phyloP scores from a whole-genome alignment of 2,888 invertebrate genomes.

The Oscheius sp. region DNA sequence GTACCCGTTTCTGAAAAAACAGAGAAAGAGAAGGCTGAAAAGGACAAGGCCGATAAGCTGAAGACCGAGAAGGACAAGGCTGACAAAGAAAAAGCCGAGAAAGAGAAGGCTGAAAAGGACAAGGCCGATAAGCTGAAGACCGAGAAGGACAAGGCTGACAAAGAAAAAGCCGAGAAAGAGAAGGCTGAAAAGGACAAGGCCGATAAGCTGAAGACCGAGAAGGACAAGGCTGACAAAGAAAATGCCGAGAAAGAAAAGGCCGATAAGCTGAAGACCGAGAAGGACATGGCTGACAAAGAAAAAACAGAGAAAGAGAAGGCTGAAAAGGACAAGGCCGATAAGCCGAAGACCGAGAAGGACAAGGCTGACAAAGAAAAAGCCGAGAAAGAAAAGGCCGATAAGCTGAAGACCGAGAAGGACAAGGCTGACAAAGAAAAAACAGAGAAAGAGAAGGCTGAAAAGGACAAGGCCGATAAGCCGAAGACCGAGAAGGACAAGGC shows the following conservation, averaged over 20 bases:
- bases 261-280: conserved; percentile 23
- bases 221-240: conserved; percentile 22
- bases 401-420: conserved; percentile 15
- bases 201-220: conserved; percentile 11
- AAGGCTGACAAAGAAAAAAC: conserved; percentile 19
- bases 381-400: conserved; percentile 9
- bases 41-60: not conserved
- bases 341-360: not conserved
- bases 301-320: conserved; percentile 26
- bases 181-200: conserved; percentile 14
- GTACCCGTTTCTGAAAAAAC: conserved; percentile 2
- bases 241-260: conserved; percentile 15
- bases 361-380: not conserved
- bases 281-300: conserved; percentile 21
- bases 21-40: conserved; percentile 25
- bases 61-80: not conserved
- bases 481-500: conserved; percentile 10
- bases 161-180: conserved; percentile 16
- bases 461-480: not conserved
- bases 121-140: conserved; percentile 10
- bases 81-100: conserved; percentile 3
- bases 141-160: conserved; percentile 17
- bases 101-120: not conserved
- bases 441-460: conserved; percentile 9
- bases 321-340: no score